Conservation (phyloP, 2,797 vertebrate genomes). For the Falco biarmicus region DNA sequence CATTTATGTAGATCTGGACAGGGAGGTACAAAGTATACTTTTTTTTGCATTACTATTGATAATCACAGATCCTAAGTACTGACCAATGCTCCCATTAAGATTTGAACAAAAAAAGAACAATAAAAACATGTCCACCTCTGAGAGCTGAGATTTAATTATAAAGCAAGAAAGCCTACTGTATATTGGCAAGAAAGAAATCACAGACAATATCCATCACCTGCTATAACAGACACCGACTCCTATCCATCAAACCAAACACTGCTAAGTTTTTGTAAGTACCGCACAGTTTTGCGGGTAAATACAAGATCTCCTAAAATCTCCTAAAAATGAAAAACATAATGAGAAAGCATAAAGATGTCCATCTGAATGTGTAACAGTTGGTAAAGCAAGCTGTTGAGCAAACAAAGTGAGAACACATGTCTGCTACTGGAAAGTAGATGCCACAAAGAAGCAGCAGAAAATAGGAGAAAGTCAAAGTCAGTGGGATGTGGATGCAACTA, state of each 20-base stretch:
- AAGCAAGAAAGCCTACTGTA: background rate
- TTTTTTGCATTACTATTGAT: background rate
- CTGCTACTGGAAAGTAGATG: background rate
- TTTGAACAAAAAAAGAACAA: background rate
- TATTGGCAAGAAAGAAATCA: background rate
- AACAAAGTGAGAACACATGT: background rate
- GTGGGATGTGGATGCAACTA: rapidly evolving
- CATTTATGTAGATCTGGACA: background rate
- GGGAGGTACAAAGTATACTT: background rate
- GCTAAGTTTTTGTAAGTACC: background rate
- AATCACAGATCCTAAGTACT: background rate
- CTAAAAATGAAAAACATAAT: background rate
- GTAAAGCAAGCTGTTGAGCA: background rate
- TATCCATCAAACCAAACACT: background rate
- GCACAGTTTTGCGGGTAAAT: background rate
- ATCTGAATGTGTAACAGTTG: background rate
- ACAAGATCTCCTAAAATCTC: background rate
- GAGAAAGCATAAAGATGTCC: background rate
- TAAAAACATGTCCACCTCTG: background rate
- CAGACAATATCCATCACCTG: background rate
- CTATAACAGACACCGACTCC: background rate
- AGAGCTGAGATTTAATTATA: background rate
- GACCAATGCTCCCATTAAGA: background rate
- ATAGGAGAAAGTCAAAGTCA: background rate
- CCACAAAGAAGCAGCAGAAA: background rate